phyloP scores from a whole-genome alignment of 2,797 vertebrate genomes.

The Geotrypetes seraphini region DNA sequence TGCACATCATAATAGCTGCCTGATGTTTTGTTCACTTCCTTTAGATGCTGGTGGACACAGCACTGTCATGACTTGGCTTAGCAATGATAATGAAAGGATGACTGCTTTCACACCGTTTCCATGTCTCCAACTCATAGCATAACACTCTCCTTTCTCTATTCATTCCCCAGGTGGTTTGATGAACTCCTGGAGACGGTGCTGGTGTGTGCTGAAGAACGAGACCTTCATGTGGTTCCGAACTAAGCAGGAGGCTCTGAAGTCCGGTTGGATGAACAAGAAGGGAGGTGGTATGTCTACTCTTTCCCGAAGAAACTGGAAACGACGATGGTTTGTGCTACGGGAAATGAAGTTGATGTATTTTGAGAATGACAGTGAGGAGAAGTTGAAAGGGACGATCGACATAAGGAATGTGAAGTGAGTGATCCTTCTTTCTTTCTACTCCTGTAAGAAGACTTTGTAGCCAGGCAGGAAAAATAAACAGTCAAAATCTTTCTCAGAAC shows the following conservation, averaged over 20 bases:
- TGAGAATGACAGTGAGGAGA: constrained; percentile 82
- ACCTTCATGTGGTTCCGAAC: constrained; percentile 92
- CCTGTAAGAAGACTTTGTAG: too few species aligned
- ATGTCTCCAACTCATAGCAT: not conserved
- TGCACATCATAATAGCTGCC: too few species aligned
- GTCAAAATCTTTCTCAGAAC: too few species aligned
- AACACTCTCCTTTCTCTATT: not conserved
- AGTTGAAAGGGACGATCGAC: constrained; percentile 80
- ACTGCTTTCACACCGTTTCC: not conserved
- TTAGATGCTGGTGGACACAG: too few species aligned
- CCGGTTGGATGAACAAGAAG: constrained; percentile 87
- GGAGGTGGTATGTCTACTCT: constrained; percentile 83
- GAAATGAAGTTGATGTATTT: constrained; percentile 84
- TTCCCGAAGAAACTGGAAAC: constrained; percentile 85
- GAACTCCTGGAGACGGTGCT: constrained; percentile 83
- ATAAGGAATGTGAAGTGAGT: constrained; percentile 72
- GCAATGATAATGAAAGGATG: not conserved
- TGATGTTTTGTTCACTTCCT: not conserved
- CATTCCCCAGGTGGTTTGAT: constrained; percentile 68
- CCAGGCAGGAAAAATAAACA: too few species aligned
- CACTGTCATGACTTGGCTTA: too few species aligned
- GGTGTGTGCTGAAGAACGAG: constrained; percentile 87
- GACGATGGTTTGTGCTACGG: constrained; percentile 85
- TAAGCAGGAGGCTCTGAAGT: constrained; percentile 83
- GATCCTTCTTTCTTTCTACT: too few species aligned